Base-by-base conservation (phyloP, 30 jellyfish, hydroid and myxozoan genomes). In the Aurelia coerulea region DNA sequence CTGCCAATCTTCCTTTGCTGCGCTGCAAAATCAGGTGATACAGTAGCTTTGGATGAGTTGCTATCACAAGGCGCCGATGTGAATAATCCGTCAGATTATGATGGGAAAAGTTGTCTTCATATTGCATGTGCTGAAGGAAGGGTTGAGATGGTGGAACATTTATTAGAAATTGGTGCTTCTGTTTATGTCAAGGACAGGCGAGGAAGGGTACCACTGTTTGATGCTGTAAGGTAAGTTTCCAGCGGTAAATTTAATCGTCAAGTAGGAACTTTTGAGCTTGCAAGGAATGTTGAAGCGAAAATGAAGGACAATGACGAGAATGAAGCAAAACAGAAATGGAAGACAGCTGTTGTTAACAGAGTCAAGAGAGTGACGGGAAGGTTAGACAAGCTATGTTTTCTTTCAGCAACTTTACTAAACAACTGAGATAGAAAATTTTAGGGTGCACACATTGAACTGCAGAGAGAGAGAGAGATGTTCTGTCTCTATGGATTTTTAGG, bases 1-100 rank as follows among this genome's bases (percentile, higher is more conserved):
- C 96, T 89, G 4, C 99, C 99, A 9, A 65, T 95, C 37, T 81
- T 95, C 67, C 91, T 95, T 63, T 90, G 98, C 62, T 95, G 99
- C 86, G 99, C 99, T 34, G 99, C 99, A 37, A 95, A 95, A 35
- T 85, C 99, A 16, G 99, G 99, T 46, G 99, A 95, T 78, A 74
- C 79, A 2, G 65, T 74, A 16, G 91, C 99, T 6, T 62, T 95
- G 68, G 89, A 89, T 42, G 95, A 90, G 41, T 67, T 95, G 88
- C 77, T 95, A 66, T 85, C 92, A 32, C 99, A 95, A 75, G 99
- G 99, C n/a, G 99, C 99, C 35, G 89, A 84, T 68, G 88, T 95
- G 23, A 95, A 95, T 73, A 94, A 89, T 39, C 99, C 99, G 10
- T 95, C 99, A 10, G 99, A 95, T 73, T 95, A 95, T 77, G 99